Evolutionary conservation across 2,888 invertebrate species (phyloP), one percentile per base, ranked within the genome.

Genomic region (Ryuthela nishihirai): DNA sequence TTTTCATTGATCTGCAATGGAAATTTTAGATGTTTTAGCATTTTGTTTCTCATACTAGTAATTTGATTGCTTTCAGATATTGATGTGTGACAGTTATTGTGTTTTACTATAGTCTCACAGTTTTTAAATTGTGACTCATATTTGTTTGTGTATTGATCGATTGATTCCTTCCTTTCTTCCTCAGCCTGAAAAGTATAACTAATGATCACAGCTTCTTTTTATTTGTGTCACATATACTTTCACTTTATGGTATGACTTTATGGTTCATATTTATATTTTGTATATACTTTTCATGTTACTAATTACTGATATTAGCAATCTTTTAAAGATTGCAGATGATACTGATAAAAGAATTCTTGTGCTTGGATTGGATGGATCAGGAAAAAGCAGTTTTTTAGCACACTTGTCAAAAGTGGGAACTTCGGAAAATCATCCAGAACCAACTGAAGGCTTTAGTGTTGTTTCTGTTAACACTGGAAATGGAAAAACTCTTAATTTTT

Each of bases 391-490:
- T 34, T 59, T 69, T 39, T 47, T 69, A 18, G 52, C 65, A 9
- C 53, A 60, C 17, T 54, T 69, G 17, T 56, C 65, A 12, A 60
- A 45, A 41, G 39, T 60, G 23, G 61, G 64, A 42, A 42, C 47
- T 12, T 52, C 41, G 12, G 17, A 23, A 9, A 25, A n/a, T 9
- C 35, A 44, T 3, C 42, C 55, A n/a, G 49, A 52, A 40, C 65
- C 65, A 17, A 68, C 68, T 12, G 64, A 67, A 39, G 68, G 68
- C 4, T 69, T 66, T 54, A 67, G 64, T 41, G 64, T 69, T 42
- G 59, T 67, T 40, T 65, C 64, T 48, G 41, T 68, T 17, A 52
- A 66, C 3, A 66, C 58, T 17, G 50, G 35, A 24, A 45, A 56
- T n/a, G 56, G 54, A 12, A 56, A 41, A 5, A 32, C 64, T 15